A percentile compares a stretch with the other conserved stretches of the same genome.
These are phyloP conservation scores for Mesoligia furuncula DNA, from an alignment of 2,888 invertebrate genomes.

Conservation along the genomic window DNA sequence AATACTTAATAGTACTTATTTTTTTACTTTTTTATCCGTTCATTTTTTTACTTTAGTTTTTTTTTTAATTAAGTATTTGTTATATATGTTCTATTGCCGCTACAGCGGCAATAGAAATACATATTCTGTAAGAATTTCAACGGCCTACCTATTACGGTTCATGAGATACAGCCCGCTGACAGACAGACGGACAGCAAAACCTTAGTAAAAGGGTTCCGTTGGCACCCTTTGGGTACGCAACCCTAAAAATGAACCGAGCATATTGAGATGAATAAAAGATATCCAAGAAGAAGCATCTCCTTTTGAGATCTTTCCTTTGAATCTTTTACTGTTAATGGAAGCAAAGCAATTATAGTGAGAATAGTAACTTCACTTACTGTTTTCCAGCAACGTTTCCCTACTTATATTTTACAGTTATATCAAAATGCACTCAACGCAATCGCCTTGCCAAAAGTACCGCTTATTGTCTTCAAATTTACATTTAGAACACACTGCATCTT, in stretches of 20 bases:
- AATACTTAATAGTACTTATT: no score
- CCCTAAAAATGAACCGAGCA: conserved; percentile 2
- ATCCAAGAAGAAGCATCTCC: conserved; percentile 21
- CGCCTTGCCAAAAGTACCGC: conserved; percentile 56
- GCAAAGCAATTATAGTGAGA: conserved; percentile 40
- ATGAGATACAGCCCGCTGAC: background rate
- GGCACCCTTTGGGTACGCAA: background rate
- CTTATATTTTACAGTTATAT: conserved; percentile 64
- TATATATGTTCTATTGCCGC: no score
- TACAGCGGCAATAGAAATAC: background rate
- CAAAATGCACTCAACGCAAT: conserved; percentile 63
- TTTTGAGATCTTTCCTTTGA: conserved; percentile 26
- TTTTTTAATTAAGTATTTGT: background rate
- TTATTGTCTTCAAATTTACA: conserved; percentile 74
- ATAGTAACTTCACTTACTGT: conserved; percentile 25
- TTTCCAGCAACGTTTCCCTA: conserved; percentile 20
- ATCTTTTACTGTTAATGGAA: conserved; percentile 35
- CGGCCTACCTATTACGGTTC: background rate
- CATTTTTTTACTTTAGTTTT: no score
- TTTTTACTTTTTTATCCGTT: no score
- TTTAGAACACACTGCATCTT: conserved; percentile 75
- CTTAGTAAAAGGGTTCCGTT: background rate
- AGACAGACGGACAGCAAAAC: background rate
- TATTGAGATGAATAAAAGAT: conserved; percentile 53
- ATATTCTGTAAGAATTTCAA: background rate